A percentile compares a stretch with the other conserved stretches of the same genome.
These are phyloP conservation scores for Montipora capitata DNA, from an alignment of 92 coral and sea anemone species.

Conservation along the genomic window DNA sequence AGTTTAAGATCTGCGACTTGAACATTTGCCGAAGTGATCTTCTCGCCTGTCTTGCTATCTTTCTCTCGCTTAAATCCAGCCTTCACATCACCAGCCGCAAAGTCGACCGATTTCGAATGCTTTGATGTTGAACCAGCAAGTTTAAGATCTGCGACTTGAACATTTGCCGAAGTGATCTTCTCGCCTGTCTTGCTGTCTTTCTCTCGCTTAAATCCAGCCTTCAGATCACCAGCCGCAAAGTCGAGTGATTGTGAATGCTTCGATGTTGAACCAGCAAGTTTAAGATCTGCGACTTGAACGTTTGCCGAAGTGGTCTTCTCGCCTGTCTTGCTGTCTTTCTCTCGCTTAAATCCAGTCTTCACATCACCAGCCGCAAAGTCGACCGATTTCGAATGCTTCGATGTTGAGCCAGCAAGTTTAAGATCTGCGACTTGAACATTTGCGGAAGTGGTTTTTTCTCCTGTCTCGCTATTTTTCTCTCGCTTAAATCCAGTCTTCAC, in stretches of 20 bases:
- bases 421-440: slow-evolving; percentile 5
- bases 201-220: slow-evolving; percentile 32
- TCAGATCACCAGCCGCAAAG: slow-evolving; percentile 16
- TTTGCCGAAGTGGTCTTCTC: background rate
- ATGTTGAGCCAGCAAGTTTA: slow-evolving; percentile 32
- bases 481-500: slow-evolving; percentile 25
- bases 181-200: slow-evolving; percentile 21
- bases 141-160: slow-evolving; percentile 24
- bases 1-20: slow-evolving; percentile 23
- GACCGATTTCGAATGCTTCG: background rate
- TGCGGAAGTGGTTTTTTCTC: slow-evolving; percentile 12
- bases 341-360: slow-evolving; percentile 28
- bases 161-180: background rate
- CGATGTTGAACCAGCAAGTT: slow-evolving; percentile 30
- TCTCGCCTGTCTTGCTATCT: slow-evolving; percentile 12
- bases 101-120: slow-evolving; percentile 15
- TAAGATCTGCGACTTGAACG: slow-evolving; percentile 15
- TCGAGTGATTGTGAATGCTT: slow-evolving; percentile 1
- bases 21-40: background rate
- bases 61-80: slow-evolving; percentile 25
- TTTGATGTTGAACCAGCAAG: slow-evolving; percentile 28
- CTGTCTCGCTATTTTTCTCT: slow-evolving; percentile 22
- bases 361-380: slow-evolving; percentile 30
- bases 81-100: slow-evolving; percentile 16
- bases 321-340: slow-evolving; percentile 17